phyloP scores from a whole-genome alignment of 2,113 vertebrate species.

The Rhegmatorhina hoffmannsi region DNA sequence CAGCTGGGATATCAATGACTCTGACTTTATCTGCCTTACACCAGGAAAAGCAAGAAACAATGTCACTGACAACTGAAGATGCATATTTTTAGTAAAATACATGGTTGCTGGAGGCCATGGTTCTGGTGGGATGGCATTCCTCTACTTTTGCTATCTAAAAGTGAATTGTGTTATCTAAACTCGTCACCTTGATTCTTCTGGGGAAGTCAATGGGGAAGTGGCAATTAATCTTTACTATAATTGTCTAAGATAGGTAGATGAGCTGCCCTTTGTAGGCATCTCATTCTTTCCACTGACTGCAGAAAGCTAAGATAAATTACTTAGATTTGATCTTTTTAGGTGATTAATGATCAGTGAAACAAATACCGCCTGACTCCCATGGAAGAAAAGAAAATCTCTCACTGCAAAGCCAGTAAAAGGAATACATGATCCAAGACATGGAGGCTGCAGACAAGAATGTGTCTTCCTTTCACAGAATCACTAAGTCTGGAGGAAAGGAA shows the following conservation, averaged over 20 bases:
- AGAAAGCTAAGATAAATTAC: constrained; percentile 31
- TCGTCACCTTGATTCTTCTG: constrained; percentile 27
- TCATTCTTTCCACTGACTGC: not conserved
- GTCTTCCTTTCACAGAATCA: not conserved
- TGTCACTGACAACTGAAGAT: not conserved
- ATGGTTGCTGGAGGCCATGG: constrained; percentile 15
- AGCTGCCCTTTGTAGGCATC: constrained; percentile 6
- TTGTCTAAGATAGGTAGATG: not conserved
- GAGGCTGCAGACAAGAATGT: not conserved
- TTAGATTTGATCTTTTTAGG: constrained; percentile 7
- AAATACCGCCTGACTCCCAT: not conserved
- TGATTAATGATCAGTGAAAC: constrained; percentile 31
- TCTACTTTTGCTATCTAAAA: constrained; percentile 24
- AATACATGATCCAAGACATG: not conserved
- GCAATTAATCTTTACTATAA: constrained; percentile 41
- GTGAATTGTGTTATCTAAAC: constrained; percentile 42
- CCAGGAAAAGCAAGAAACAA: constrained; percentile 3
- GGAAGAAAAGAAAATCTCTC: not conserved
- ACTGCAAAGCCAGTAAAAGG: not conserved
- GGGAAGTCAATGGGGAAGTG: constrained; percentile 6
- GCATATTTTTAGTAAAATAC: not conserved
- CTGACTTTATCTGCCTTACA: not conserved
- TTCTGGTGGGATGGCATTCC: constrained; percentile 42
- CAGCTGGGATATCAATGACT: not conserved
- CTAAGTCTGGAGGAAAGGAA: not conserved